Base-by-base conservation (phyloP, 2,888 invertebrate species). In the Drosophila aldrichi region DNA sequence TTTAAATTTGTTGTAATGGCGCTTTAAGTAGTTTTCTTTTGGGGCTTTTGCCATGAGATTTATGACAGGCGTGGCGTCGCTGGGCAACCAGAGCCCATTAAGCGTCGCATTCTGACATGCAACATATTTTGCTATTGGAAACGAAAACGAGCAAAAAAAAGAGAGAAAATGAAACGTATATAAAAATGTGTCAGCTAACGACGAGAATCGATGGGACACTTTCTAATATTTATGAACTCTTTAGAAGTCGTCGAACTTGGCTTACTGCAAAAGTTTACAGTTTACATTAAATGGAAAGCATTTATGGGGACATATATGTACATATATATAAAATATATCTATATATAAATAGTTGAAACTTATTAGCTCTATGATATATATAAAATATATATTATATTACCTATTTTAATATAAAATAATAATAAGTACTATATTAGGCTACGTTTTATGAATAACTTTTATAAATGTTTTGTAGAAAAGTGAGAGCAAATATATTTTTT, bases 1-100 rank as follows among this genome's bases (percentile, higher is more conserved):
- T 90, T 86, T 88, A 86, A 86, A 86, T 86, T 89, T 90, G 90
- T 86, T 83, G 81, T 86, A 89, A 86, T 86, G 86, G 89, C 87
- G 90, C 85, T 86, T 86, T 89, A 86, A 86, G 85, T 86, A 86
- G 85, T 85, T 89, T 86, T 89, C 89, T 81, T 82, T 79, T 79
- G 74, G 81, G 79, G 81, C 70, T 76, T 73, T 87, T 70, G 74
- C 66, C 70, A 63, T 69, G 70, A 76, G 86, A 86, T 86, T 86
- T 86, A 89, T 89, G 90, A 72, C 73, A 59, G 68, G 52, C 65
- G 55, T 60, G 59, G 69, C 67, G 64, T 61, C 48, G 55, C 32
- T 10, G 41, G 49, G 41, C 32, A 20, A 25, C n/a, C 48, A 22
- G 46, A 55, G 36, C 49, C 59, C 34, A 61, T 74, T 68, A 58